A percentile compares a stretch with the other conserved stretches of the same genome.
phyloP scores from a whole-genome alignment of 1,140 invertebrate species.

The Trachymyrmex cornetzi region DNA sequence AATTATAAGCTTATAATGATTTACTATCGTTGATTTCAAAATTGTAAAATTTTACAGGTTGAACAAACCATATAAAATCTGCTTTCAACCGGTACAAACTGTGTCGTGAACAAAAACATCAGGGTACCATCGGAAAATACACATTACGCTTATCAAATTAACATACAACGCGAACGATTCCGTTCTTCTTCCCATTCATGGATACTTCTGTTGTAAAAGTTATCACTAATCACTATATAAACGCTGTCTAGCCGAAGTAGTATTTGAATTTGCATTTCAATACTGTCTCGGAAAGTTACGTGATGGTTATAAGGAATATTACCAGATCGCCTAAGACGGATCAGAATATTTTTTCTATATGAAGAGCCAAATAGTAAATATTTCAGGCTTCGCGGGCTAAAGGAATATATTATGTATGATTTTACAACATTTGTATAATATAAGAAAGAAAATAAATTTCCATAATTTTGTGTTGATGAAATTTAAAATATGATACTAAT shows the following conservation, averaged over 20 bases:
- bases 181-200: conserved; percentile 22
- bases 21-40: conserved; percentile 5
- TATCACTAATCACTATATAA: conserved; percentile 30
- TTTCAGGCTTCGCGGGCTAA: not conserved
- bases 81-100: conserved; percentile 33
- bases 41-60: conserved; percentile 40
- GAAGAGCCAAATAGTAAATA: not conserved
- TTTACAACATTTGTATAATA: not conserved
- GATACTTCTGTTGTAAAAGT: not conserved
- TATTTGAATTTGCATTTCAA: not conserved
- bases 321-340: not conserved
- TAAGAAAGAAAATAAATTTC: not conserved
- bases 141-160: not conserved
- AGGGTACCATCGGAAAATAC: conserved; percentile 5
- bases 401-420: not conserved
- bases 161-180: not conserved
- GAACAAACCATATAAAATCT: conserved; percentile 33
- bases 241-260: not conserved
- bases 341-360: not conserved
- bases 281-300: conserved; percentile 26
- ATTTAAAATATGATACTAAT: not conserved
- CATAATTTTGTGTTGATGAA: not conserved
- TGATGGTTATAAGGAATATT: not conserved
- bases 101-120: not conserved
- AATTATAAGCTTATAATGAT: not conserved